These are phyloP conservation scores for Gymnorhina tibicen DNA, from an alignment of 2,113 vertebrate genomes.

Conservation along the genomic window DNA sequence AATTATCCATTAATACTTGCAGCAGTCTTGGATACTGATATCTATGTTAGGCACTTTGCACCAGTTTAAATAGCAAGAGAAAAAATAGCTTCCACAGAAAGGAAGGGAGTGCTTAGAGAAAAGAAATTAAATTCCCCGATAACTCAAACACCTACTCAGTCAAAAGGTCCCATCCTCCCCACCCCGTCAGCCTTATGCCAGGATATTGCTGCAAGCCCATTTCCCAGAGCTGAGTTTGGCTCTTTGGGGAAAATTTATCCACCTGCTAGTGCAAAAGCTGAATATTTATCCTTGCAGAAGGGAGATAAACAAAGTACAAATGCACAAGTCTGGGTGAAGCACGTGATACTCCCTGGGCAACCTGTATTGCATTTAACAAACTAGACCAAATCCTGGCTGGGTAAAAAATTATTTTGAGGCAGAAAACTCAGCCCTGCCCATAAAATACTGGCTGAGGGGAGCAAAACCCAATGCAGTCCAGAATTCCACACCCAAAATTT, in stretches of 20 bases:
- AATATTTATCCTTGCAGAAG: neutral
- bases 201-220: neutral
- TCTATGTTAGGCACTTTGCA: neutral
- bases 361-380: neutral
- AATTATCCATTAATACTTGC: neutral
- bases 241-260: neutral
- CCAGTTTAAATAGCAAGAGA: neutral
- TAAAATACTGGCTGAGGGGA: neutral
- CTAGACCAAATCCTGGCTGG: neutral
- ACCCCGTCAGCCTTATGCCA: neutral
- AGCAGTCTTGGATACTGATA: neutral
- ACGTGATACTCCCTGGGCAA: neutral
- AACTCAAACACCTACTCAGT: neutral
- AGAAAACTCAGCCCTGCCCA: neutral
- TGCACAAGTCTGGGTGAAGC: neutral
- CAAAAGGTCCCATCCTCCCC: neutral
- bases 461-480: neutral
- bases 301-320: neutral
- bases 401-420: neutral
- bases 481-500: neutral
- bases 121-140: neutral
- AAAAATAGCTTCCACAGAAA: neutral
- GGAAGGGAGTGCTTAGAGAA: neutral
- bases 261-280: neutral
- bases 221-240: neutral